Conservation (phyloP, 2,113 vertebrate species). For the Silurus glanis region DNA sequence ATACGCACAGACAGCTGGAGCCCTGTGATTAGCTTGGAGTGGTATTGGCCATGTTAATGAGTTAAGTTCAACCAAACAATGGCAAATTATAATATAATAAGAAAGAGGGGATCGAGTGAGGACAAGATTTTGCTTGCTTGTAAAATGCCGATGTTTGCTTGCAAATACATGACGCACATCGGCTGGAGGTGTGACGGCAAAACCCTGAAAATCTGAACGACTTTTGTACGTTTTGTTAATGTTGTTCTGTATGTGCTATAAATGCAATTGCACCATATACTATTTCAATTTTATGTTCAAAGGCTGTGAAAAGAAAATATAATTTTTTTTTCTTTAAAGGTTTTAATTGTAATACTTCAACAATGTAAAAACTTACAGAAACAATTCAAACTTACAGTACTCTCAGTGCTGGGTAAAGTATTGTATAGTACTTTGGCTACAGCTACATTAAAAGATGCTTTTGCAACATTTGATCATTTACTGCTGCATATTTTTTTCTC, state of each 20-base stretch:
- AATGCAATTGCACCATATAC: not conserved
- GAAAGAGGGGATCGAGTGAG: not conserved
- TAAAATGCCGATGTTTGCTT: not conserved
- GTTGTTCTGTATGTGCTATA: not conserved
- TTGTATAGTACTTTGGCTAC: no score
- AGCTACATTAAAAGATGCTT: no score
- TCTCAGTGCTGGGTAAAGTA: no score
- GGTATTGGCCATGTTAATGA: constrained; percentile 48
- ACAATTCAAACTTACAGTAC: no score
- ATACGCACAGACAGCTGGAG: constrained; percentile 53
- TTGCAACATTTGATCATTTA: no score
- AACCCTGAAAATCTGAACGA: not conserved
- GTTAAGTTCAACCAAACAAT: constrained; percentile 41
- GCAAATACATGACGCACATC: not conserved
- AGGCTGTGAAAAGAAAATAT: no score
- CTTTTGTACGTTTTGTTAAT: not conserved
- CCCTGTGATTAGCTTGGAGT: constrained; percentile 36
- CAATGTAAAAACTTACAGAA: no score
- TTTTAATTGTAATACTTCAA: no score
- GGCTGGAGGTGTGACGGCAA: not conserved
- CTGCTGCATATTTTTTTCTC: no score
- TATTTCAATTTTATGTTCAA: no score
- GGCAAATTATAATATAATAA: constrained; percentile 40
- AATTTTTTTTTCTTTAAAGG: no score
- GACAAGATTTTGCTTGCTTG: constrained; percentile 11